Base-by-base conservation (phyloP, 37 sponge, comb jelly and placozoan species). In the Aplysina aerophoba region DNA sequence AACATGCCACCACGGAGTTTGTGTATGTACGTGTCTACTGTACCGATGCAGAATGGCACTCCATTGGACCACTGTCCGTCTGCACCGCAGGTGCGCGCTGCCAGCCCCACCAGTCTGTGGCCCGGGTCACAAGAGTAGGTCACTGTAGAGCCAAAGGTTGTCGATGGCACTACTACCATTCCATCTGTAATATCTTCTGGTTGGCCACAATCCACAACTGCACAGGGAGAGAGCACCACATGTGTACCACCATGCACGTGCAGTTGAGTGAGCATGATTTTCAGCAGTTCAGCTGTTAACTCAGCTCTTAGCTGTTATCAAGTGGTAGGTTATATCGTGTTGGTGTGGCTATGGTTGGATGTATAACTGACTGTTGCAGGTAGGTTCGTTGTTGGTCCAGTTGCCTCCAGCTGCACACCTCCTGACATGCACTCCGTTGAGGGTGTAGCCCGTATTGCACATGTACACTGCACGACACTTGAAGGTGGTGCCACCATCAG, bases 191-290 rank as follows among this genome's bases (percentile, higher is more conserved):
- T 39, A 40, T 5, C 3, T 14, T 21, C 16, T 24, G 54, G 54
- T 0, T 17, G 53, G 2, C 78, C 78, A 75, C 78, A 75, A 54
- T 75, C 78, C n/a, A 50, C 78, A 75, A 75, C 78, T 75, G 39
- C n/a, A 62, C 11, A 62, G 5, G 24, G 4, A 62, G 5, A 62
- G 4, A 62, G 11, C 5, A 11, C 3, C 50, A 44, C 50, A 11
- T 3, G 8, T 3, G 6, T 44, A 8, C 3, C 50, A 44, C 50
- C 50, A 44, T 11, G 50, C 3, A 44, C 8, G 50, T 44, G 50
- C 50, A 44, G 3, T 44, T 44, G n/a, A n/a, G n/a, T n/a, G n/a
- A n/a, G n/a, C 50, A 3, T 44, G 50, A 44, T 44, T 44, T 44
- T 3, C 50, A 44, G 8, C 50, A 11, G 50, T 44, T 44, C 50